Evolutionary conservation across 2,888 invertebrate genomes (phyloP), one percentile per base, ranked within the genome.

Genomic region (Micoletzkya japonica): DNA sequence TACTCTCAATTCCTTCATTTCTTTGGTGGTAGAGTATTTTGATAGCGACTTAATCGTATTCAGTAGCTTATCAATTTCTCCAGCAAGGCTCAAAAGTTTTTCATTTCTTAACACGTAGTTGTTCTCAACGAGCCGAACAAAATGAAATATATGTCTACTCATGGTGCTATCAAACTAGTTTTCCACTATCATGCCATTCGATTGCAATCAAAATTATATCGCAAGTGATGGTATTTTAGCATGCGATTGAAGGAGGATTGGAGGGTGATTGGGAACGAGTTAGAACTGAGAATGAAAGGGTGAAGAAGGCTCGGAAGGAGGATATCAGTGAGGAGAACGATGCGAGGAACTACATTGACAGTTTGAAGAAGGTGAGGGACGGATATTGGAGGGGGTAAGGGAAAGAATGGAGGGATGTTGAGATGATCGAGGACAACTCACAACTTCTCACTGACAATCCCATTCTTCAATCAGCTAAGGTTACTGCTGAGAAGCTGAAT

Each of bases 231-330:
- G 4, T 52, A 44, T n/a, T 87, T 39, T 85, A 85, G 74, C 81
- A 83, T 64, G 87, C 87, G 26, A 86, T 88, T 84, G 87, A 87
- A 57, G 77, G 57, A 2, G 76, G 76, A 56, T 70, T 73, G 28
- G 60, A 70, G 49, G 77, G 74, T 14, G 74, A 76, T 63, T 77
- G 77, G 77, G 75, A 75, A 44, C 66, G 69, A 20, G 80, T 83
- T 14, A 34, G 64, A 14, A 66, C 36, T 32, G 52, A 36, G 14
- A 66, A 66, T 26, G 64, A 66, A n/a, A 17, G 37, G 37, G 64
- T 66, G 28, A 30, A 20, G 28, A 66, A 66, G 34, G 52, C 34
- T 17, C 34, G 79, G 77, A 82, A 69, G 49, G 72, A 70, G 24
- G 82, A 81, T 52, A 70, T 61, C 4, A 58, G 30, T 6, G 71